Base-by-base conservation (phyloP, 2,113 vertebrate genomes). In the Grus americana region DNA sequence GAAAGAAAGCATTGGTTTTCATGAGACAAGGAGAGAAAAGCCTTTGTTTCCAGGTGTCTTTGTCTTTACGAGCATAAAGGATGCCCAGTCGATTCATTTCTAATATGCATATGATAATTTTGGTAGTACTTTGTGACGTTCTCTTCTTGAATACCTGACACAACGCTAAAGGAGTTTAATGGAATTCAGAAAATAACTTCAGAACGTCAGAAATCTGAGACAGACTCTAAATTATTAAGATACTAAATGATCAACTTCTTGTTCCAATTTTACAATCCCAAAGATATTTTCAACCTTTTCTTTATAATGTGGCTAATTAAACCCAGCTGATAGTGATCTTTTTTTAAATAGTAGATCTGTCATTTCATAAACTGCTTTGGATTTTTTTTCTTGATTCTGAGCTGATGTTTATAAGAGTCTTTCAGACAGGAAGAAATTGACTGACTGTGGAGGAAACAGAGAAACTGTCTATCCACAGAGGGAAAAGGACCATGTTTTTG, bases 181-280 rank as follows among this genome's bases (percentile, higher is more conserved):
- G 61, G 57, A 80, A 89, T 88, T 83, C 55, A 92, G 57, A 87
- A 96, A 95, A 81, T 74, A 93, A 88, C 71, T 75, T 88, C 50
- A 61, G 81, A 86, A 86, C 11, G 15, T 84, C 59, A 70, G 57
- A 95, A 88, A 90, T 73, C 34, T 40, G 30, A 95, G 70, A 82
- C 38, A 89, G 71, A 52, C n/a, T 83, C 57, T 96, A 84, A 96
- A 91, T 91, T 92, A 93, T 94, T 92, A 93, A 90, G 52, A 85
- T 42, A 89, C 40, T 73, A 95, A 90, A 94, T 85, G 7, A 95
- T 78, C 80, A 75, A 67, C 26, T 91, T 94, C 85, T 92, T 83
- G 38, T 79, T 94, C 82, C 75, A 84, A 62, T 91, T 84, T 89
- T 91, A 94, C 59, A 88, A n/a, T 79, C 76, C 72, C 61, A 71